A percentile compares a stretch with the other conserved stretches of the same genome.
phyloP scores from a whole-genome alignment of 2,797 vertebrate species.

The Hylomyscus alleni region DNA sequence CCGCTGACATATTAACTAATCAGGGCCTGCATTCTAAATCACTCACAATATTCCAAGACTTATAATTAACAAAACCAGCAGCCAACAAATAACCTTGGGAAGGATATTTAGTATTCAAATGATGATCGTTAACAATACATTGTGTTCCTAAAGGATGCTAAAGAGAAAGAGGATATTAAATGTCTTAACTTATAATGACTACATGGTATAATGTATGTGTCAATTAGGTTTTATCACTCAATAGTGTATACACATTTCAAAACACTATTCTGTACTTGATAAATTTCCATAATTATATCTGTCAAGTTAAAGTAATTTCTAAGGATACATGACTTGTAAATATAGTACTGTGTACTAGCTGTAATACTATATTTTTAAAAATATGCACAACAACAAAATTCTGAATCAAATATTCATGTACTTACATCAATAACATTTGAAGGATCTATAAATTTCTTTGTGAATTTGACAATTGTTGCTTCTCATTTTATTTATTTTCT shows the following conservation, averaged over 20 bases:
- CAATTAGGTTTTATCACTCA: neutral
- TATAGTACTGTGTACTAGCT: neutral
- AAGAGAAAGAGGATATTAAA: neutral
- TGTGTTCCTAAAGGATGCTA: neutral
- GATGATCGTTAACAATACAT: neutral
- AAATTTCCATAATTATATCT: neutral
- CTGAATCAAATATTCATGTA: neutral
- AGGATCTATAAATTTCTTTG: constrained; percentile 20
- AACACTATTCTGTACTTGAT: neutral
- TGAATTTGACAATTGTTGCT: neutral
- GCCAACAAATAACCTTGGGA: neutral
- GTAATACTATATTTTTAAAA: neutral
- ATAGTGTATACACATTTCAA: neutral
- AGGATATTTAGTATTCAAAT: neutral
- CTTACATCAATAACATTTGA: neutral
- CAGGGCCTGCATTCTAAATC: neutral
- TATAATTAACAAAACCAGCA: neutral
- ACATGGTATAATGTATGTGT: neutral
- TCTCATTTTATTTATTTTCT: neutral
- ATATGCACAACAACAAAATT: neutral
- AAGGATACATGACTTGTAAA: neutral
- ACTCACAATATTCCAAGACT: neutral
- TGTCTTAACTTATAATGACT: neutral
- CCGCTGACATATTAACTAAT: neutral
- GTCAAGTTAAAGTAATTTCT: neutral